Evolutionary conservation across 2,888 invertebrate species (phyloP).

Genomic region (Pristionchus fissidentatus): DNA sequence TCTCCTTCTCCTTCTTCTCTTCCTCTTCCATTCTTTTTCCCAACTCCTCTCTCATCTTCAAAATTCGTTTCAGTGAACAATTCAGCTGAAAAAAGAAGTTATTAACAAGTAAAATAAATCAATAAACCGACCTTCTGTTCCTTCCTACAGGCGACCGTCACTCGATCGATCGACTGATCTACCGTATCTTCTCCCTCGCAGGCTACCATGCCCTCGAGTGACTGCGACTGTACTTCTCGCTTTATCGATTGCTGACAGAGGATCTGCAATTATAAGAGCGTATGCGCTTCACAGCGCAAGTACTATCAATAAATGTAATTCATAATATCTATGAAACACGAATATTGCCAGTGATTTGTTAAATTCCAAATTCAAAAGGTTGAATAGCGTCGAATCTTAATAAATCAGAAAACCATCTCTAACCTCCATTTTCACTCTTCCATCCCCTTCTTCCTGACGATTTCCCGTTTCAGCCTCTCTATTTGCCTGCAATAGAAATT

Average conservation of each 20-base stretch:
- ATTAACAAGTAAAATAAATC: too few species aligned
- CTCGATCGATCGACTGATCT: constrained; percentile 9
- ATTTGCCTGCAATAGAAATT: not conserved
- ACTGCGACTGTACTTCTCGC: constrained; percentile 29
- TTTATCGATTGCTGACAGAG: constrained; percentile 29
- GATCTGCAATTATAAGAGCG: too few species aligned
- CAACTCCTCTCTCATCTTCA: constrained; percentile 24
- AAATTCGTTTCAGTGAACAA: not conserved
- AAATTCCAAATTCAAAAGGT: too few species aligned
- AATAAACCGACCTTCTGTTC: constrained; percentile 41
- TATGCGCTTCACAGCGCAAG: too few species aligned
- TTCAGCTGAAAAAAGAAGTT: constrained; percentile 6
- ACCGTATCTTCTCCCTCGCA: not conserved
- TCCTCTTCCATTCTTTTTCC: not conserved
- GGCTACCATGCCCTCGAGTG: not conserved
- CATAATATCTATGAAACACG: too few species aligned
- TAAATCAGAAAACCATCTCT: too few species aligned
- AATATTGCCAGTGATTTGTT: too few species aligned
- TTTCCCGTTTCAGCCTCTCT: not conserved
- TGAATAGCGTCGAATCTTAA: too few species aligned
- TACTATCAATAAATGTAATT: too few species aligned
- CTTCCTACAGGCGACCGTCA: not conserved
- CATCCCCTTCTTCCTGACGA: not conserved
- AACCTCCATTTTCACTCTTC: not conserved
- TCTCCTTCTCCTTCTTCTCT: not conserved